These are phyloP conservation scores for Yponomeuta plumbellus DNA, from an alignment of 2,888 invertebrate genomes.

Conservation along the genomic window DNA sequence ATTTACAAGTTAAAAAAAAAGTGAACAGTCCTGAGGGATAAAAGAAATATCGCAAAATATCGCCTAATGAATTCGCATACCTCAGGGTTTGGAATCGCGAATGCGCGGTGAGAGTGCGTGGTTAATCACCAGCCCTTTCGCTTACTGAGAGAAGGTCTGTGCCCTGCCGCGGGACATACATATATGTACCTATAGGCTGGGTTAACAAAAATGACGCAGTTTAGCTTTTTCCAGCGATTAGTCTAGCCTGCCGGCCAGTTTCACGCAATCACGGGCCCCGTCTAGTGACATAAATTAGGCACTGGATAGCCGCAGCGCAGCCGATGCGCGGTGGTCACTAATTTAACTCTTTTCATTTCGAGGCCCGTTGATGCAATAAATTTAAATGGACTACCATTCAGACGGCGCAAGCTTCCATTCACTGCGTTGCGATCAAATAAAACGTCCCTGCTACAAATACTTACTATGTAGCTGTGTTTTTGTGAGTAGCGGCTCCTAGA, in stretches of 20 bases:
- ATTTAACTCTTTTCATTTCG: conserved; percentile 17
- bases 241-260: neutral
- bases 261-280: neutral
- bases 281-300: conserved; percentile 1
- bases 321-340: conserved; percentile 8
- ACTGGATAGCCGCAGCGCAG: neutral
- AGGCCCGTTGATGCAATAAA: conserved; percentile 15
- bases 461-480: neutral
- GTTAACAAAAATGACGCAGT: neutral
- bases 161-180: too few relatives aligned
- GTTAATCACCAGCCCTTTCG: too few relatives aligned
- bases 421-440: conserved; percentile 9
- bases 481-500: neutral
- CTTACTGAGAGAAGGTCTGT: too few relatives aligned
- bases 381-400: conserved; percentile 18
- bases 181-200: neutral
- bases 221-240: neutral
- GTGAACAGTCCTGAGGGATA: too few relatives aligned
- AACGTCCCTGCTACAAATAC: neutral
- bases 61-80: too few relatives aligned
- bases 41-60: too few relatives aligned
- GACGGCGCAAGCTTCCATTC: conserved; percentile 13
- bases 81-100: too few relatives aligned
- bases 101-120: too few relatives aligned
- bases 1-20: too few relatives aligned